Evolutionary conservation across 2,888 invertebrate species (phyloP), one percentile per base, ranked within the genome.

Genomic region (Strigamia crassipes): DNA sequence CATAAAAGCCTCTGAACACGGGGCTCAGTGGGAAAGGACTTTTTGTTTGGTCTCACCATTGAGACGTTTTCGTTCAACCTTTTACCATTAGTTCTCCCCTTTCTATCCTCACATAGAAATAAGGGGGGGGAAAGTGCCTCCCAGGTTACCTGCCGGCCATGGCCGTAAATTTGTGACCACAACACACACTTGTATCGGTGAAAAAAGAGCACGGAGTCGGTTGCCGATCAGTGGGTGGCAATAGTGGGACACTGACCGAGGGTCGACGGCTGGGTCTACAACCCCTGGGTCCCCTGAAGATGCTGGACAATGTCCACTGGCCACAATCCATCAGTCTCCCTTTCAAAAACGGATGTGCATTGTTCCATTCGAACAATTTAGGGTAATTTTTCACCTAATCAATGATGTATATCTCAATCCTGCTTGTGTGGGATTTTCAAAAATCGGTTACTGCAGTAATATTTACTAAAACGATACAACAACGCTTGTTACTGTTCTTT

Each of bases 141-240:
- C 61, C 46, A 23, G 61, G 61, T 61, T 23, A 61, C 61, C 61
- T 61, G 61, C 61, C 61, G 23, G 23, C 61, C 12, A 23, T 23
- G 23, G 61, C 61, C 23, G 61, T 61, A 61, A 61, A 61, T 61
- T 18, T 61, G 23, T 61, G 61, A 61, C 61, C 23, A 61, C 61
- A 61, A 61, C 61, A 61, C 61, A 61, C 21, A 23, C 23, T 61
- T 61, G 23, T 61, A 61, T 61, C 23, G 61, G 61, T 23, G 18
- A 61, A 61, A 18, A 61, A 23, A 61, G 46, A 46, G 46, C 46
- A 46, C 46, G 61, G 61, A 61, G 61, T 61, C 61, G 61, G 61
- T 61, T 61, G 61, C 61, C 18, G 61, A 61, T 23, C 61, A 61
- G 61, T 61, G 61, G 61, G 61, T 61, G 61, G 61, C 61, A 61